These are phyloP conservation scores for Trachelus iudaicus DNA, from an alignment of 2,888 invertebrate genomes.

Conservation along the genomic window DNA sequence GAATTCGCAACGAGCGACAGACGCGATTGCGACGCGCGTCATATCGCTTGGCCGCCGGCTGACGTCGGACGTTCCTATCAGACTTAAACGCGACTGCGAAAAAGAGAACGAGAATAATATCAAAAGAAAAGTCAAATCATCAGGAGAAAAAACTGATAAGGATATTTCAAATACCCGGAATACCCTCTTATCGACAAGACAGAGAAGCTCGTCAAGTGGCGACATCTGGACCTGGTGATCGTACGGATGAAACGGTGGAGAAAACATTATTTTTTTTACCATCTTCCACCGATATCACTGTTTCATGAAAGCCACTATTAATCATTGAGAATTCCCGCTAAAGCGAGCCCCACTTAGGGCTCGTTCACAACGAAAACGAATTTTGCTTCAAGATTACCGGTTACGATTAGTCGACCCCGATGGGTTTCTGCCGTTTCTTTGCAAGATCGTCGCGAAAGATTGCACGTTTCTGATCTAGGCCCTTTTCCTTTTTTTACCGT, in stretches of 20 bases:
- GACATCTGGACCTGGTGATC: neutral
- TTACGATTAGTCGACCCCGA: neutral
- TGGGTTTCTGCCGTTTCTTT: neutral
- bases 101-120: neutral
- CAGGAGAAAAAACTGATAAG: neutral
- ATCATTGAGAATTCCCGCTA: neutral
- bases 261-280: no score
- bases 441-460: neutral
- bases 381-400: neutral
- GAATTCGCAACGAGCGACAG: neutral
- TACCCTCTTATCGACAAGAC: neutral
- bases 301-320: neutral
- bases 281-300: no score
- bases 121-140: no score
- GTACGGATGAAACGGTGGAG: no score
- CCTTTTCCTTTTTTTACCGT: neutral
- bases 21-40: neutral
- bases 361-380: neutral
- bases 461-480: neutral
- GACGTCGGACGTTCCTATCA: neutral
- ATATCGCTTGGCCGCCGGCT: neutral
- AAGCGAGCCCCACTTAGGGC: neutral
- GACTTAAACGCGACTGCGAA: neutral
- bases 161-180: neutral
- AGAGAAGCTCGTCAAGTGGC: no score